phyloP scores from a whole-genome alignment of 2,113 vertebrate species.

The Uria lomvia region DNA sequence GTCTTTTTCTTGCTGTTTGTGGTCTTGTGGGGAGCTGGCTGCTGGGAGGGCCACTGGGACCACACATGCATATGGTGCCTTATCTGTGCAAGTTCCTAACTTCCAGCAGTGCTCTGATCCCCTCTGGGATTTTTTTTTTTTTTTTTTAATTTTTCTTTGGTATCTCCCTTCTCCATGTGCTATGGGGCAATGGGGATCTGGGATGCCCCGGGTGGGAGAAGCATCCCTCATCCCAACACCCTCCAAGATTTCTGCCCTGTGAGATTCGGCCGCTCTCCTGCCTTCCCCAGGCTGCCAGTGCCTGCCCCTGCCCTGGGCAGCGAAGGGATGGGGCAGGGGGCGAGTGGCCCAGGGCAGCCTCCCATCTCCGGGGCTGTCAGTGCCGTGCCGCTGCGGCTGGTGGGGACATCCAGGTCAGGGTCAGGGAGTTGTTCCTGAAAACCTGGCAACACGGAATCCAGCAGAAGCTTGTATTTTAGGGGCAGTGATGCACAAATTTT shows the following conservation, averaged over 20 bases:
- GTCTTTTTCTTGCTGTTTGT: background rate
- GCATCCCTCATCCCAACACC: background rate
- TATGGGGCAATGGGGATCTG: background rate
- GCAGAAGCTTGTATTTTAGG: background rate
- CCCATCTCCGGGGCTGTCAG: background rate
- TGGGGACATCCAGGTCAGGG: background rate
- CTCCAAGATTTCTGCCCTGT: background rate
- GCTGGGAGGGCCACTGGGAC: background rate
- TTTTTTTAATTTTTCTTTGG: background rate
- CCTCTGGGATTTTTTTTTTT: background rate
- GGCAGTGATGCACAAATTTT: background rate
- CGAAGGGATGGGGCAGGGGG: background rate
- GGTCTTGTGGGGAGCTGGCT: background rate
- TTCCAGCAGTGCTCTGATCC: background rate
- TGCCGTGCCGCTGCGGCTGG: accelerated
- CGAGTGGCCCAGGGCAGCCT: background rate
- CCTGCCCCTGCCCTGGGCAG: background rate
- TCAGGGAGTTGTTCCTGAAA: background rate
- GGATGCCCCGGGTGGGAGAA: accelerated
- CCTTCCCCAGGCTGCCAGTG: background rate
- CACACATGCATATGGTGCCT: accelerated
- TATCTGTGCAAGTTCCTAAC: background rate
- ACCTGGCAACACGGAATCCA: background rate
- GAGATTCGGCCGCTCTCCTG: background rate
- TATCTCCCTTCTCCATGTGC: background rate